A percentile compares a stretch with the other conserved stretches of the same genome.
Evolutionary conservation across 2,888 invertebrate genomes (phyloP).

Genomic region (Agelastica alni): DNA sequence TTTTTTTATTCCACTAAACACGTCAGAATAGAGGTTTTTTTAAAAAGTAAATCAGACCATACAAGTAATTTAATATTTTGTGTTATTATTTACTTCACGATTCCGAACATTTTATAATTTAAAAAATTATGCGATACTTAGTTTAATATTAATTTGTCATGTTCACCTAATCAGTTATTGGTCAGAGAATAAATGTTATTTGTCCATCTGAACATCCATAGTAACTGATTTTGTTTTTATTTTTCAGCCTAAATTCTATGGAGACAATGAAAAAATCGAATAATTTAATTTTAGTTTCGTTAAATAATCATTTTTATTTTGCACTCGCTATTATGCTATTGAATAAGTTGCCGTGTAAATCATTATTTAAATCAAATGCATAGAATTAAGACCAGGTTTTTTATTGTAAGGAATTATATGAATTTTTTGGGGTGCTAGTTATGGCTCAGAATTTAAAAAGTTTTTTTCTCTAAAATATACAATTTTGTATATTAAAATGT

Average conservation of each 20-base stretch:
- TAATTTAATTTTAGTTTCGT: constrained; percentile 30
- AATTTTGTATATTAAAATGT: not conserved
- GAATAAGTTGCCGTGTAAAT: constrained; percentile 29
- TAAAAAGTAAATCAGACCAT: too few relatives aligned
- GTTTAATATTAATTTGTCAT: too few relatives aligned
- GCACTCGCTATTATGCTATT: constrained; percentile 35
- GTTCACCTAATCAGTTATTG: too few relatives aligned
- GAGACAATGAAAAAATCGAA: constrained; percentile 61
- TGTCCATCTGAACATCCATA: not conserved
- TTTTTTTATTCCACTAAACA: too few relatives aligned
- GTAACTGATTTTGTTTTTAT: constrained; percentile 35
- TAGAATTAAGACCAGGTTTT: not conserved
- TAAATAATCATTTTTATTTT: constrained; percentile 43
- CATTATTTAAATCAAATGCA: constrained; percentile 22
- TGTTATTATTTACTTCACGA: not conserved
- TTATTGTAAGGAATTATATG: not conserved
- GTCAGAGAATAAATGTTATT: not conserved
- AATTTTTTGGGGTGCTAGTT: not conserved
- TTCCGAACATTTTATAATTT: too few relatives aligned
- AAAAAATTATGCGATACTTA: too few relatives aligned
- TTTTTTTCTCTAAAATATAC: not conserved
- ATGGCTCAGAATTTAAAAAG: constrained; percentile 1
- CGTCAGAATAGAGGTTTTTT: too few relatives aligned
- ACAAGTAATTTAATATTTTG: too few relatives aligned
- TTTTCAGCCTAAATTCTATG: constrained; percentile 68